Base-by-base conservation (phyloP, 1,140 invertebrate genomes). In the Charaxes varanes region DNA sequence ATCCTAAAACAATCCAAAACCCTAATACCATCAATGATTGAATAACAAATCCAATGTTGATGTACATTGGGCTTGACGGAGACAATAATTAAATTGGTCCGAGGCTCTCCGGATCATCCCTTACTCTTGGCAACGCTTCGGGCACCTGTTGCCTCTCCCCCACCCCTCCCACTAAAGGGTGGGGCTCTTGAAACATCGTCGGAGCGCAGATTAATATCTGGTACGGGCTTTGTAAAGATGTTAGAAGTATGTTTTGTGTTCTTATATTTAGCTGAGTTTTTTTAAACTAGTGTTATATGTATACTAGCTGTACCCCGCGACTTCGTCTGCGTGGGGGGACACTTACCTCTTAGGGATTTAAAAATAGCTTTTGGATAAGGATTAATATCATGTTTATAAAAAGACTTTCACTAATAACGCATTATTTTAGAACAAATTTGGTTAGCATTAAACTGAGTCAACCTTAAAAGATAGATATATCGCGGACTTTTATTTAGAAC, bases 21-120 rank as follows among this genome's bases (percentile, higher is more conserved):
- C 2, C 2, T 18, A 11, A 43, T 34, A 21, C 22, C 11, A 27
- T 16, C 17, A 19, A 31, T 37, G 11, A 37, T 13, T 22, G 13
- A 36, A 36, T 36, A 44, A 44, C 14, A 45, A 45, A 45, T 15
- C 1, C 22, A 15, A 37, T 45, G 34, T 24, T n/a, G 42, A 34
- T 4, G 19, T 15, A 22, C 15, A 26, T 34, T 42, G 17, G 13
- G 11, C 23, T 13, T 14, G 26, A 21, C 33, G 33, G 19, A 31
- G 26, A 21, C 34, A 45, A 45, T 45, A 38, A 45, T 45, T 45
- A 38, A 45, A 45, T 45, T 45, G 27, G 42, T 22, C 17, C 34
- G 42, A 38, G 42, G 33, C 27, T 37, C 18, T 24, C 24, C 23
- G 41, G 41, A 43, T 42, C 35, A 46, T 46, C 38, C 30, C 24